Conservation (phyloP, 2,888 invertebrate species). For the Drosophila affinis region DNA sequence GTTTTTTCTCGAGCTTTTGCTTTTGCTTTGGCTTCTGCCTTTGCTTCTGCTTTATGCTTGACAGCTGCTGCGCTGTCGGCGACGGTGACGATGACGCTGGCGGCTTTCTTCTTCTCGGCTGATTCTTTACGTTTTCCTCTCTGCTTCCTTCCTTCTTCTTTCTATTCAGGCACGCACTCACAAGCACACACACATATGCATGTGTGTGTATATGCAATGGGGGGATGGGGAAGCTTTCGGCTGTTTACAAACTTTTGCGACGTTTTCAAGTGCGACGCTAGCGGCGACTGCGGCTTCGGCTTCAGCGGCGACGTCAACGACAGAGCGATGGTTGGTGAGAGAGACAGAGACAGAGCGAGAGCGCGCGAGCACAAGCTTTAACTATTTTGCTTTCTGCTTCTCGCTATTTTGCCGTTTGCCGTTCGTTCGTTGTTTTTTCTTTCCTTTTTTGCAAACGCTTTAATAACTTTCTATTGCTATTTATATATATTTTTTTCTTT, state of each 20-base stretch:
- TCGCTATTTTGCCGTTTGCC: constrained; percentile 48
- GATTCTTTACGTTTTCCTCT: constrained; percentile 28
- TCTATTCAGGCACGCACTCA: constrained; percentile 62
- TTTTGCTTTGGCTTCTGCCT: constrained; percentile 16
- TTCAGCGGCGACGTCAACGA: constrained; percentile 45
- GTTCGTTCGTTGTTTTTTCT: constrained; percentile 42
- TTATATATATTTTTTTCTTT: constrained; percentile 59
- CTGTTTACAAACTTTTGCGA: constrained; percentile 79
- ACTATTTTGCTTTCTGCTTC: constrained; percentile 71
- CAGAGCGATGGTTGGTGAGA: constrained; percentile 43
- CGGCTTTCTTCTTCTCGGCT: constrained; percentile 31
- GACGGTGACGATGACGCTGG: constrained; percentile 20
- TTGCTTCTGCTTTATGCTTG: constrained; percentile 36
- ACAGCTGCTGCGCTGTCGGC: constrained; percentile 50
- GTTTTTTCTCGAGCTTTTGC: constrained; percentile 31
- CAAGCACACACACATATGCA: constrained; percentile 29
- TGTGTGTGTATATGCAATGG: constrained; percentile 18
- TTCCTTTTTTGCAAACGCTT: constrained; percentile 59
- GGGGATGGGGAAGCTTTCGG: constrained; percentile 54
- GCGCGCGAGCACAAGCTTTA: constrained; percentile 69
- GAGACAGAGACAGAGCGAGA: constrained; percentile 24
- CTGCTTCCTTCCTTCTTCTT: constrained; percentile 50
- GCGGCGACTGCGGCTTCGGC: constrained; percentile 29
- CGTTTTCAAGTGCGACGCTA: constrained; percentile 76
- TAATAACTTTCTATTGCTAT: constrained; percentile 80